Conservation (phyloP, 2,888 invertebrate genomes). For the Hyposoter dolosus region DNA sequence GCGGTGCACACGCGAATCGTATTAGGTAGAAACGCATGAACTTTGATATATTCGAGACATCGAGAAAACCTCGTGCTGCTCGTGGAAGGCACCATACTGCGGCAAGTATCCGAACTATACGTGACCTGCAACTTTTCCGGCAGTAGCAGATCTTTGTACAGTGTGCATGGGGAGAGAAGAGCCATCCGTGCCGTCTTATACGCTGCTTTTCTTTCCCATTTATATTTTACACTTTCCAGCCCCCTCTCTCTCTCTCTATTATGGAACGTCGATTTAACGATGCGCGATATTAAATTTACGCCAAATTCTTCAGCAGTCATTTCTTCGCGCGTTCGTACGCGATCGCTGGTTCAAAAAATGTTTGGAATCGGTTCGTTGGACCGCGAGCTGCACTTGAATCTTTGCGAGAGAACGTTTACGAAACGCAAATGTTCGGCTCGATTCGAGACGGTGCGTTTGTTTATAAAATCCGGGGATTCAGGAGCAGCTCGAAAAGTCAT, state of each 20-base stretch:
- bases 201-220: constrained; percentile 33
- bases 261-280: constrained; percentile 60
- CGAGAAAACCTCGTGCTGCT: constrained; percentile 54
- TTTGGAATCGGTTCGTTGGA: neutral
- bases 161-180: constrained; percentile 38
- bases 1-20: constrained; percentile 79
- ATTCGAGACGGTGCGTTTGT: neutral
- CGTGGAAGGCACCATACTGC: constrained; percentile 81
- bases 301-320: constrained; percentile 59
- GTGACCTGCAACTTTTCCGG: constrained; percentile 83
- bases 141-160: constrained; percentile 71
- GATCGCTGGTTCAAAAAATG: neutral
- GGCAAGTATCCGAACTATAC: constrained; percentile 84
- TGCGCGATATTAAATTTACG: constrained; percentile 65
- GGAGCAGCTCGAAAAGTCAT: constrained; percentile 68
- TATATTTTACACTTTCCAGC: constrained; percentile 5
- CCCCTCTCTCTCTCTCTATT: neutral
- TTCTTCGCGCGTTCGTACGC: constrained; percentile 14
- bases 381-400: neutral
- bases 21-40: constrained; percentile 84
- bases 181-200: neutral
- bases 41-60: constrained; percentile 83
- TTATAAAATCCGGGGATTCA: constrained; percentile 76
- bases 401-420: neutral
- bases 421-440: constrained; percentile 18